Evolutionary conservation across 2,113 vertebrate genomes (phyloP).

Genomic region (Saccopteryx leptura): DNA sequence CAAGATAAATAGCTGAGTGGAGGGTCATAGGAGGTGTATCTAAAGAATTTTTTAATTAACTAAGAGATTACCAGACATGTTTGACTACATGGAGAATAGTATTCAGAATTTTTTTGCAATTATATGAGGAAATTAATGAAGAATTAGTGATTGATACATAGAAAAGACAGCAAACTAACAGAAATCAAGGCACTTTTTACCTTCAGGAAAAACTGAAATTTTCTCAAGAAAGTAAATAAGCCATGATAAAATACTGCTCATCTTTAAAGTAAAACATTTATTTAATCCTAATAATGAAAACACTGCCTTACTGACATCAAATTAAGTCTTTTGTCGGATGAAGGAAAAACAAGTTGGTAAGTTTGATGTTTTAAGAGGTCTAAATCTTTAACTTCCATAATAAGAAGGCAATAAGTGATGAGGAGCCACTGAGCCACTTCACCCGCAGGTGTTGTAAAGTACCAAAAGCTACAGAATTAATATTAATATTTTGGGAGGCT

Average conservation of each 20-base stretch:
- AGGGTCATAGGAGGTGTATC: not conserved
- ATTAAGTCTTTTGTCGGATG: not conserved
- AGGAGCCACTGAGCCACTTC: no score
- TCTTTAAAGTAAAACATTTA: not conserved
- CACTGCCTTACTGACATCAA: not conserved
- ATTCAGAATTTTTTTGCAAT: constrained; percentile 33
- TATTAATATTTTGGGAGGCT: no score
- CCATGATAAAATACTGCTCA: constrained; percentile 36
- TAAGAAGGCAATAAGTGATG: not conserved
- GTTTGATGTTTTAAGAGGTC: not conserved
- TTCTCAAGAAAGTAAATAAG: constrained; percentile 33
- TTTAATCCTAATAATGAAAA: constrained; percentile 10
- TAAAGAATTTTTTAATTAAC: not conserved
- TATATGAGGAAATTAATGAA: not conserved
- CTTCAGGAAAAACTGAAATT: constrained; percentile 16
- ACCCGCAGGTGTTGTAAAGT: no score
- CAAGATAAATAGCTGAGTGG: not conserved
- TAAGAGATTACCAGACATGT: not conserved
- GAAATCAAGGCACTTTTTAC: constrained; percentile 27
- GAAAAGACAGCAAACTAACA: constrained; percentile 29
- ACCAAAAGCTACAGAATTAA: no score
- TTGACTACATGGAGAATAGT: not conserved
- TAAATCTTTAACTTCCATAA: constrained; percentile 49
- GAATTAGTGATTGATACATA: not conserved
- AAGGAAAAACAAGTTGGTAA: constrained; percentile 41